A percentile compares a stretch with the other conserved stretches of the same genome.
phyloP scores from a whole-genome alignment of 2,797 vertebrate species.

The Neosalanx taihuensis region DNA sequence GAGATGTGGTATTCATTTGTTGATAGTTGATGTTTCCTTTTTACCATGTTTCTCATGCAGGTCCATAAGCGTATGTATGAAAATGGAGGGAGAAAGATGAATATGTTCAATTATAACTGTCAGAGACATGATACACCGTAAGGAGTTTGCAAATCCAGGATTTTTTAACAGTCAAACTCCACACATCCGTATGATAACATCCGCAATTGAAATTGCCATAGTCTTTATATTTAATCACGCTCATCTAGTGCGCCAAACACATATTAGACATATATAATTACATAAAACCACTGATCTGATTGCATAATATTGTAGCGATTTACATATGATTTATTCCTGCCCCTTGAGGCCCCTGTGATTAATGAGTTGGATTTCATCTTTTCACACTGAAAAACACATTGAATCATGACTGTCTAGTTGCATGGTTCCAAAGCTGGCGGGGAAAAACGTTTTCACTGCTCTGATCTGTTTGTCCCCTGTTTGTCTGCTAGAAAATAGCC shows the following conservation, averaged over 20 bases:
- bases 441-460: too few relatives aligned
- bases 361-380: background rate
- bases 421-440: too few relatives aligned
- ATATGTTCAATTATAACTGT: conserved; percentile 59
- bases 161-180: conserved; percentile 17
- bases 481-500: conserved; percentile 4
- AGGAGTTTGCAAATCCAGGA: conserved; percentile 34
- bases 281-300: background rate
- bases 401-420: too few relatives aligned
- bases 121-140: conserved; percentile 30
- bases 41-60: conserved; percentile 16
- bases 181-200: conserved; percentile 2
- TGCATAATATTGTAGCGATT: background rate
- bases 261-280: background rate
- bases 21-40: conserved; percentile 18
- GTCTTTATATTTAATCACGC: conserved; percentile 15
- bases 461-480: too few relatives aligned
- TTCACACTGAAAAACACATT: background rate
- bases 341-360: background rate
- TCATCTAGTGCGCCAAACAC: background rate
- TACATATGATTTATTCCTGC: background rate
- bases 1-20: conserved; percentile 18
- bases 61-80: conserved; percentile 34
- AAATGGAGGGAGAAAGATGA: conserved; percentile 42
- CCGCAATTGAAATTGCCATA: background rate